Evolutionary conservation across 2,113 vertebrate species (phyloP), one percentile per base, ranked within the genome.

Genomic region (Thomomys bottae): DNA sequence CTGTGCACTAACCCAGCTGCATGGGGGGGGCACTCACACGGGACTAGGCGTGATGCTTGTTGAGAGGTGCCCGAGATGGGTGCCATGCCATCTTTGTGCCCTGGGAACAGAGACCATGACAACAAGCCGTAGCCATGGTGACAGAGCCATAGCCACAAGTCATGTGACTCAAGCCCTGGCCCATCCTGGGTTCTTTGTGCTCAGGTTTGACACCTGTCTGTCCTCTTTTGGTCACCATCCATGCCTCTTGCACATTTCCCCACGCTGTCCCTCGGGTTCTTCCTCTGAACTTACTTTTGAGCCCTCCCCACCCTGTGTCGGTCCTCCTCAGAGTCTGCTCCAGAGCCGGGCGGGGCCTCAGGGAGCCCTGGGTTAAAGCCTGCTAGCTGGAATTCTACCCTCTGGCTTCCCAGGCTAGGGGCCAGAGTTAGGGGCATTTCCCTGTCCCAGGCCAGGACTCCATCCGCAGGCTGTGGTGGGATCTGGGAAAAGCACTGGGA

Each of bases 1-100:
- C 94, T 91, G 89, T 70, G 63, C 97, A 97, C 97, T 97, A 96
- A 97, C 83, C 40, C 67, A 83, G 78, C 90, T 94, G 96, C 95
- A 95, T 95, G 96, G 92, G 86, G 80, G 68, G 40, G 81, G 70
- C 75, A 66, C 88, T 92, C 77, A 32, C 49, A 36, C 49, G 68
- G 76, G 68, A 54, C 86, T 76, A 84, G 63, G 34, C 36, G 2
- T 71, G 88, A 80, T 67, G 75, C 72, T 91, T 97, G 96, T 70
- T 30, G 63, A 67, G 85, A 89, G 57, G 87, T 45, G 15, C 30
- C 71, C 20, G 45, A 88, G 84, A 81, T 59, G 82, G 70, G 42
- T 88, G 71, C 66, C 21, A 0, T 54, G 34, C 8, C 34, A 63
- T 92, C 78, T 68, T 73, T 83, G 45, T 77, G 85, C 42, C 38